Conservation (phyloP, 2,888 invertebrate species). For the Scrobipalpa costella region DNA sequence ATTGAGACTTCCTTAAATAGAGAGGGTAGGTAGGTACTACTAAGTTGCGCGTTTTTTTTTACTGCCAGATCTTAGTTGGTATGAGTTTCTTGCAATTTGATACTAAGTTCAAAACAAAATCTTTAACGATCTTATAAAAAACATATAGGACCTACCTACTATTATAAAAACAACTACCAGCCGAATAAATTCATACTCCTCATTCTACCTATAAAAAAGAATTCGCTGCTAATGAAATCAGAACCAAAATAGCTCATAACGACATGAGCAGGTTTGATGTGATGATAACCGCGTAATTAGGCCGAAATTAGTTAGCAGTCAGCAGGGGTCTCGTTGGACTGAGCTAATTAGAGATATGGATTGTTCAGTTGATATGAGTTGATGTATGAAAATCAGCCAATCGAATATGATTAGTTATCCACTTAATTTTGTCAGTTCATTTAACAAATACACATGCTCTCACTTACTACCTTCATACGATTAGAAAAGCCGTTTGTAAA, state of each 20-base stretch:
- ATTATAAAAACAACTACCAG: neutral
- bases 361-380: neutral
- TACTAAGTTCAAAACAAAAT: too few species aligned
- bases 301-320: neutral
- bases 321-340: conserved; percentile 9
- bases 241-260: neutral
- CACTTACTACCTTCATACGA: too few species aligned
- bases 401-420: neutral
- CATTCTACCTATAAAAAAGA: neutral
- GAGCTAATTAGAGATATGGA: neutral
- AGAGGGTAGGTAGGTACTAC: neutral
- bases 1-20: neutral
- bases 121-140: too few species aligned
- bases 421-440: neutral
- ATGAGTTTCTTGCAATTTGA: too few species aligned
- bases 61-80: too few species aligned
- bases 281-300: conserved; percentile 14
- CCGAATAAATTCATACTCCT: neutral
- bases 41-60: too few species aligned
- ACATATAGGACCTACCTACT: too few species aligned
- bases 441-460: too few species aligned
- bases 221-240: conserved; percentile 14
- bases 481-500: too few species aligned
- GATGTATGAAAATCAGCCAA: neutral
- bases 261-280: neutral